Conservation (phyloP, 1,140 invertebrate species). For the Halictus rubicundus region DNA sequence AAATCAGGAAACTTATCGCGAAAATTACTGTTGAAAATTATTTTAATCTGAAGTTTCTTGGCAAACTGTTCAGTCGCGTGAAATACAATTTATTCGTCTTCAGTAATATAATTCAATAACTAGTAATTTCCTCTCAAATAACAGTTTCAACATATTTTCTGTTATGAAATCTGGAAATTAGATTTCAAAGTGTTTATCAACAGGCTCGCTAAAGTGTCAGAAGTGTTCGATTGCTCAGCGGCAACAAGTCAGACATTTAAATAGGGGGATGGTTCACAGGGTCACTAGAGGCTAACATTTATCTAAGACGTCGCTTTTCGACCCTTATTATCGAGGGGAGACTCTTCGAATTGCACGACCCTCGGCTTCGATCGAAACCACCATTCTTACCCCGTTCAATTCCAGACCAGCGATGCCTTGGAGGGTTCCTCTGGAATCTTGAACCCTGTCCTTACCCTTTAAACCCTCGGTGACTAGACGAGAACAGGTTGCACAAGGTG, state of each 20-base stretch:
- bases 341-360: background rate
- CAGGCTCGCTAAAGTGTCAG: no score
- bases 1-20: no score
- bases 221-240: background rate
- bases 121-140: no score
- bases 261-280: conserved; percentile 2
- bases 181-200: no score
- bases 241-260: conserved; percentile 24
- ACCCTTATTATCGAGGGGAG: conserved; percentile 14
- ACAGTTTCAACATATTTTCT: no score
- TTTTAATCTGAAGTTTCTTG: no score
- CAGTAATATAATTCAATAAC: no score
- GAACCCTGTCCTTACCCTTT: conserved; percentile 5
- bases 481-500: conserved; percentile 14
- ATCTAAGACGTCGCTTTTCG: conserved; percentile 22
- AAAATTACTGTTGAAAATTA: no score
- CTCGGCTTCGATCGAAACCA: background rate
- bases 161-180: no score
- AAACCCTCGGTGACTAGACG: background rate
- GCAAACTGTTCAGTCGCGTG: no score
- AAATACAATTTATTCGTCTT: no score
- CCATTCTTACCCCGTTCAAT: conserved; percentile 22
- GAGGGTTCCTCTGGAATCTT: conserved; percentile 6
- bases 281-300: background rate
- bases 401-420: background rate